Evolutionary conservation across 1,140 invertebrate species (phyloP).

Genomic region (Philaenus spumarius): DNA sequence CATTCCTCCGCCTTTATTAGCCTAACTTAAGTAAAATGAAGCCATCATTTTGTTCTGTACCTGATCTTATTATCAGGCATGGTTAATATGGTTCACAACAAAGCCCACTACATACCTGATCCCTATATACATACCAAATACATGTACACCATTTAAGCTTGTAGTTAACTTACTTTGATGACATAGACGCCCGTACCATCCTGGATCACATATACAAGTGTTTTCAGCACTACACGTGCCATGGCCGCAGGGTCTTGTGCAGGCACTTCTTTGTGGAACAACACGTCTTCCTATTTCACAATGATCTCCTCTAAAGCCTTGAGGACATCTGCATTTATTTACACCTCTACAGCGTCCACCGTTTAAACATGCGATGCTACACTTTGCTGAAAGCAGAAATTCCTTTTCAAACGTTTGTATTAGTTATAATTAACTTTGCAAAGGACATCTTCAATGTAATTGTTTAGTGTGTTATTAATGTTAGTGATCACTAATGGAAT

Average conservation of each 20-base stretch:
- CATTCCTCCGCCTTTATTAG: too few species aligned
- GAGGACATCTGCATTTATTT: constrained; percentile 75
- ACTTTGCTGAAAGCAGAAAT: constrained; percentile 58
- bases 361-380: constrained; percentile 80
- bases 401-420: constrained; percentile 8
- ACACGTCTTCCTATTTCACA: constrained; percentile 68
- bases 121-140: too few species aligned
- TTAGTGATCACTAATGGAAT: too few species aligned
- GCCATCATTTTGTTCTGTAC: too few species aligned
- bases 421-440: neutral
- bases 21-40: too few species aligned
- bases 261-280: constrained; percentile 55
- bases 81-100: too few species aligned
- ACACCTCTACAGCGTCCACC: constrained; percentile 76
- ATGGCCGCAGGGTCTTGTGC: constrained; percentile 61
- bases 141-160: too few species aligned
- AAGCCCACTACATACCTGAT: too few species aligned
- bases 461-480: too few species aligned
- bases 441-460: neutral
- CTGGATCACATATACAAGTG: constrained; percentile 60
- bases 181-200: constrained; percentile 65
- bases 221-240: constrained; percentile 61
- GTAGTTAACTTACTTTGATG: constrained; percentile 46
- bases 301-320: constrained; percentile 72
- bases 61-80: too few species aligned